Conservation (phyloP, 2,797 vertebrate genomes). For the Fundulus diaphanus region DNA sequence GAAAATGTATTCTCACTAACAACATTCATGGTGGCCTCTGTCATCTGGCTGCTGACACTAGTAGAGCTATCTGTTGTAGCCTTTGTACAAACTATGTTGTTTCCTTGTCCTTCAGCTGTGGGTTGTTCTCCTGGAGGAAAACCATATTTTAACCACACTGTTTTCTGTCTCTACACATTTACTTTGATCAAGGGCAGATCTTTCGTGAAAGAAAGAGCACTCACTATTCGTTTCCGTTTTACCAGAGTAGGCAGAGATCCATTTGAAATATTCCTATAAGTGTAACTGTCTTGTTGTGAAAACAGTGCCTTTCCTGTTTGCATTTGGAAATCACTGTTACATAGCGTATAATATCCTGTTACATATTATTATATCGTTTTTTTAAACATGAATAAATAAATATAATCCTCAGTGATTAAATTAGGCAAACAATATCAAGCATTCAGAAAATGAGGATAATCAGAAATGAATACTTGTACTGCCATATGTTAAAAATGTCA, state of each 20-base stretch:
- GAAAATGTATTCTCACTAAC: too few relatives aligned
- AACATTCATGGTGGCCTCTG: too few relatives aligned
- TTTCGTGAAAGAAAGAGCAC: not conserved
- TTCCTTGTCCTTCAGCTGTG: not conserved
- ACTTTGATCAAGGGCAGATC: not conserved
- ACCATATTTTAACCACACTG: not conserved
- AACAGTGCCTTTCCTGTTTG: not conserved
- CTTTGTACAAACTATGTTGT: not conserved
- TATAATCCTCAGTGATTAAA: not conserved
- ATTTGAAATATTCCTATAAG: not conserved
- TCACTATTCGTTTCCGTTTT: not conserved
- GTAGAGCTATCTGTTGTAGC: not conserved
- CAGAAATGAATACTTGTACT: not conserved
- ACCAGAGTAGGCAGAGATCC: not conserved
- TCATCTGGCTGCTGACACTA: too few relatives aligned
- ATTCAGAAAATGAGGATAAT: not conserved
- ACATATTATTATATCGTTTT: too few relatives aligned
- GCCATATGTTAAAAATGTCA: slow-evolving; percentile 1
- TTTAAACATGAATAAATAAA: not conserved
- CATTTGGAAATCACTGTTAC: not conserved
- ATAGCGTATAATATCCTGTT: not conserved
- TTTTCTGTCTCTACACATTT: not conserved
- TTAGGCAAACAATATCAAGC: not conserved
- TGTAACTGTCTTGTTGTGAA: too few relatives aligned
- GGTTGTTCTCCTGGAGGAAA: not conserved